A percentile compares a stretch with the other conserved stretches of the same genome.
These are phyloP conservation scores for Myrmophylax atrothorax DNA, from an alignment of 2,113 vertebrate genomes.

Conservation along the genomic window DNA sequence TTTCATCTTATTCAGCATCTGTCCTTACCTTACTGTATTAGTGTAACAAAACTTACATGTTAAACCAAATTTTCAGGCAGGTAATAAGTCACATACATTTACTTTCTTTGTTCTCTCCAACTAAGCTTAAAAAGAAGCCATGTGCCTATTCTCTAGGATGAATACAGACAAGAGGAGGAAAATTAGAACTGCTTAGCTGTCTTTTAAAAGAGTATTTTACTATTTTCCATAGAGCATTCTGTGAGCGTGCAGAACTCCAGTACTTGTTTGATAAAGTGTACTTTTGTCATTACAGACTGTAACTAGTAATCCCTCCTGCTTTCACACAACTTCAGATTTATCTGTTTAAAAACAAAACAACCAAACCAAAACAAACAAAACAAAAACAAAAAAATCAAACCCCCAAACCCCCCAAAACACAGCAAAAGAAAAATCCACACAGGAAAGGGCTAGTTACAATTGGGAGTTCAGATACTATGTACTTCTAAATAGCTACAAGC, in stretches of 20 bases:
- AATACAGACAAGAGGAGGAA: neutral
- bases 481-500: neutral
- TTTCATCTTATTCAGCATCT: neutral
- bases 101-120: neutral
- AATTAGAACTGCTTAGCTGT: neutral
- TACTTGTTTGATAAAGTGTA: neutral
- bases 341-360: neutral
- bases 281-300: neutral
- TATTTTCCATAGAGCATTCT: neutral
- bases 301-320: neutral
- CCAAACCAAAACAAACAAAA: neutral
- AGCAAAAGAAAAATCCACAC: constrained; percentile 19
- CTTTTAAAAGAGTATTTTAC: neutral
- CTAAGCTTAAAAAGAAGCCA: neutral
- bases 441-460: constrained; percentile 5
- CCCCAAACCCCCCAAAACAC: neutral
- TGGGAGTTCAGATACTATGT: neutral
- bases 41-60: neutral
- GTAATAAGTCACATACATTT: neutral
- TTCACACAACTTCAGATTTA: constrained; percentile 12
- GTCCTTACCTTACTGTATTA: neutral
- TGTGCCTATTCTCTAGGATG: neutral
- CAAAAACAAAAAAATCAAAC: neutral
- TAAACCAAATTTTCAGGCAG: neutral
- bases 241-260: neutral